Percentiles rank a stretch among this genome's conserved stretches.
These are phyloP conservation scores for Tapirus indicus DNA, from an alignment of 2,797 vertebrate species.

Conservation along the genomic window DNA sequence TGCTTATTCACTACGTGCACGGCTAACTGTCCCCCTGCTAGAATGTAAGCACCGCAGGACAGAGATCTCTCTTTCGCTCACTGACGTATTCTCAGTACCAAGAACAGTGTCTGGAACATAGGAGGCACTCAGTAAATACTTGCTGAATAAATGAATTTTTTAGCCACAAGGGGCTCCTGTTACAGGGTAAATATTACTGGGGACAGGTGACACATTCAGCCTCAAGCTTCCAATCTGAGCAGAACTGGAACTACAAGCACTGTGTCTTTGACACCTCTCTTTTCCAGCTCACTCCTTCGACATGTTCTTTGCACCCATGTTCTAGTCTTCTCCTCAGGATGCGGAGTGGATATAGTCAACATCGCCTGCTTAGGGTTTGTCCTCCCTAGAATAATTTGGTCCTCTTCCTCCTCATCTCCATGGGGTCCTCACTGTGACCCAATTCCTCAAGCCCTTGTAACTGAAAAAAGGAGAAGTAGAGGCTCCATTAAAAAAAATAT, in stretches of 20 bases:
- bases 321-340: neutral
- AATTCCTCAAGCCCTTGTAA: neutral
- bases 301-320: neutral
- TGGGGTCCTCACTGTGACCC: neutral
- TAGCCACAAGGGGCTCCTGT: neutral
- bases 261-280: neutral
- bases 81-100: neutral
- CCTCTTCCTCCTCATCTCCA: constrained; percentile 8
- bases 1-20: constrained; percentile 25
- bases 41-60: neutral
- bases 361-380: neutral
- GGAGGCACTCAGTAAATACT: neutral
- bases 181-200: neutral
- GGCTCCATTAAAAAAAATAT: neutral
- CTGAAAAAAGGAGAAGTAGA: neutral
- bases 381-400: neutral
- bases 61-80: constrained; percentile 1
- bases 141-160: constrained; percentile 9
- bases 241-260: neutral
- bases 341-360: neutral
- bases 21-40: constrained; percentile 47
- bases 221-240: neutral
- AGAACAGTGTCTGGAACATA: neutral
- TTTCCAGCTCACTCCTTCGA: neutral
- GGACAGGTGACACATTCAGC: neutral